Conservation (phyloP, 1,140 invertebrate genomes). For the Coenobita brevimanus region DNA sequence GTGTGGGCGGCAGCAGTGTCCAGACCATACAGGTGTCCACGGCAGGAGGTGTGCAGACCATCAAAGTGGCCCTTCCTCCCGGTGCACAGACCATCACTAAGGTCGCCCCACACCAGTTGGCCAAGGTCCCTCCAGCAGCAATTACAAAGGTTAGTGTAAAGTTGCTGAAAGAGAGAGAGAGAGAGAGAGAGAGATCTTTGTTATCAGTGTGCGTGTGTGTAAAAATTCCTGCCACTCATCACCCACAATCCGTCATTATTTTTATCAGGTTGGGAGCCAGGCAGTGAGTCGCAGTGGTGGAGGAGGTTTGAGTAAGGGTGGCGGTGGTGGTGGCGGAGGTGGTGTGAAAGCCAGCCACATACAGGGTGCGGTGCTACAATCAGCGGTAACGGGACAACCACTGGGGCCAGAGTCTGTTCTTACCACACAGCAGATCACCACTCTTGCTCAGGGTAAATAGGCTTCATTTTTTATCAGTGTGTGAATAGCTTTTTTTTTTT, state of each 20-base stretch:
- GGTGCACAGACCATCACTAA: slow-evolving; percentile 50
- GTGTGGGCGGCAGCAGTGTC: slow-evolving; percentile 63
- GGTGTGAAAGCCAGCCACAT: slow-evolving; percentile 44
- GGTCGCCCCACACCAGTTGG: slow-evolving; percentile 36
- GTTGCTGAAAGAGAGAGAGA: background rate
- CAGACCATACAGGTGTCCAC: slow-evolving; percentile 74
- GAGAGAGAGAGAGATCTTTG: no score
- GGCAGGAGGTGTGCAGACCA: slow-evolving; percentile 76
- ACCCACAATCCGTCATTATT: no score
- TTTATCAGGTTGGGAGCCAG: slow-evolving; percentile 24
- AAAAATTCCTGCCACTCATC: background rate
- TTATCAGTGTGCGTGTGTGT: background rate
- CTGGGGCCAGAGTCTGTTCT: slow-evolving; percentile 43
- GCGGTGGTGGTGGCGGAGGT: slow-evolving; percentile 10
- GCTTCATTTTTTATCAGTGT: background rate
- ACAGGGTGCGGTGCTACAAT: slow-evolving; percentile 51
- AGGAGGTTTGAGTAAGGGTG: slow-evolving; percentile 2
- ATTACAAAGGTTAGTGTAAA: slow-evolving; percentile 42
- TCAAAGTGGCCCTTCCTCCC: slow-evolving; percentile 73
- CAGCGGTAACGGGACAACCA: slow-evolving; percentile 47
- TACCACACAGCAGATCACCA: slow-evolving; percentile 42
- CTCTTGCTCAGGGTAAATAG: slow-evolving; percentile 28
- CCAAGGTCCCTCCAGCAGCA: slow-evolving; percentile 38
- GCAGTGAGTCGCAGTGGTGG: background rate
- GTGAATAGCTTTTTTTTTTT: background rate